Evolutionary conservation across 2,797 vertebrate species (phyloP).

Genomic region (Tiaroga cobitis): DNA sequence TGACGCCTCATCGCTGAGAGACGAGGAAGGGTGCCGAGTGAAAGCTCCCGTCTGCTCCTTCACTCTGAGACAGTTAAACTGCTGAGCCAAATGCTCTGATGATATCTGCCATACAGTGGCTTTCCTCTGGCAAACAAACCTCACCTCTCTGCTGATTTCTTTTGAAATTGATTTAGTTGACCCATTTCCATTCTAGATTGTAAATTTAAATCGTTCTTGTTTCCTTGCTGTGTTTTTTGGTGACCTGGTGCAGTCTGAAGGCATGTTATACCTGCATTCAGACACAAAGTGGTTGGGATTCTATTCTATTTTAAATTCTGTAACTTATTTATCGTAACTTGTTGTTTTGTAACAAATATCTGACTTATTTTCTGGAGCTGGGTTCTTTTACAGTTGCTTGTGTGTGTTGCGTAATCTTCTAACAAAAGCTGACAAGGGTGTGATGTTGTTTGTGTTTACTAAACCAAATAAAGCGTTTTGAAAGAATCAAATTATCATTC

Average conservation of each 20-base stretch:
- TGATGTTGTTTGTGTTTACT: background rate
- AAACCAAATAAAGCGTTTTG: background rate
- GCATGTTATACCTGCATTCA: background rate
- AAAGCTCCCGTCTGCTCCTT: constrained; percentile 64
- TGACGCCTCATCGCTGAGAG: constrained; percentile 72
- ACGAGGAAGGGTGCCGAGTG: constrained; percentile 70
- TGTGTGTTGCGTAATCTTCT: background rate
- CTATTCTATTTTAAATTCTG: background rate
- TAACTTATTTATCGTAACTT: no score
- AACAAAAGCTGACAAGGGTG: background rate
- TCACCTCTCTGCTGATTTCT: background rate
- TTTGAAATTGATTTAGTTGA: no score
- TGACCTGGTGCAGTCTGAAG: background rate
- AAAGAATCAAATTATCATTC: background rate
- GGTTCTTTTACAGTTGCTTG: background rate
- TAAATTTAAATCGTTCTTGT: background rate
- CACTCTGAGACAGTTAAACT: constrained; percentile 7
- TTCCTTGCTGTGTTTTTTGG: background rate
- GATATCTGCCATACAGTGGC: background rate
- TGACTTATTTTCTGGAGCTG: background rate
- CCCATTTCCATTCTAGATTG: background rate
- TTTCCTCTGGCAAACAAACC: background rate
- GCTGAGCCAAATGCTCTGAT: background rate
- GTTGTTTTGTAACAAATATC: no score
- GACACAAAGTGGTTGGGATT: background rate